These are phyloP conservation scores for Zeugodacus cucurbitae DNA, from an alignment of 1,140 invertebrate species.

Conservation along the genomic window DNA sequence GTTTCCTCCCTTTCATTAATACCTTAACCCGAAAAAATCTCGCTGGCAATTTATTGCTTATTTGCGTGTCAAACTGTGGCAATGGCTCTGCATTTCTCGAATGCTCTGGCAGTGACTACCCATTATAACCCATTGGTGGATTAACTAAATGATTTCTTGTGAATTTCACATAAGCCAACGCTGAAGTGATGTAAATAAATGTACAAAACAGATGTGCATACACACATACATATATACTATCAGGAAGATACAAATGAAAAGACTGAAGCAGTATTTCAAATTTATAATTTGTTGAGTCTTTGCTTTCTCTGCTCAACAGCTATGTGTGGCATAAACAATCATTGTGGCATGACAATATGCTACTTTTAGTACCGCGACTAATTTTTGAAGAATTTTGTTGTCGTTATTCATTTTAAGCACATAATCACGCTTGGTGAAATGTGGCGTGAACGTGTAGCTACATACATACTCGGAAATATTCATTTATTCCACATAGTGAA, in stretches of 20 bases:
- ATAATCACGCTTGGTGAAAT: neutral
- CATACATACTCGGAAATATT: neutral
- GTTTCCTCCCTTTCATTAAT: neutral
- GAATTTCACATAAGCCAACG: neutral
- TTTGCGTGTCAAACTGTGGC: constrained; percentile 29
- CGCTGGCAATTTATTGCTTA: constrained; percentile 21
- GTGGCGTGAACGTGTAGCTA: neutral
- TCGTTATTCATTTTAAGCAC: neutral
- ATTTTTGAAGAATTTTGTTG: neutral
- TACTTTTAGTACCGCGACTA: neutral
- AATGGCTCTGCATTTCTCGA: neutral
- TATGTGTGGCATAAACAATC: neutral
- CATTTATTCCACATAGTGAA: too few relatives aligned
- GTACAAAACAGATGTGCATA: neutral
- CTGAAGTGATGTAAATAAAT: neutral
- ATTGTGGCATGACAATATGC: constrained; percentile 7
- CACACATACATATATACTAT: neutral
- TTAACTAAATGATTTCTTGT: neutral
- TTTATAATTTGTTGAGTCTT: neutral
- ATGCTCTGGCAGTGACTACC: neutral
- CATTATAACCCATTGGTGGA: neutral
- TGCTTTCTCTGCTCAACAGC: neutral
- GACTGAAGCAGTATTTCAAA: neutral
- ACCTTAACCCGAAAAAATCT: neutral
- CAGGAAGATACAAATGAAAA: neutral